Evolutionary conservation across 1,140 invertebrate genomes (phyloP), one percentile per base, ranked within the genome.

Genomic region (Pogonognathellus flavescens): DNA sequence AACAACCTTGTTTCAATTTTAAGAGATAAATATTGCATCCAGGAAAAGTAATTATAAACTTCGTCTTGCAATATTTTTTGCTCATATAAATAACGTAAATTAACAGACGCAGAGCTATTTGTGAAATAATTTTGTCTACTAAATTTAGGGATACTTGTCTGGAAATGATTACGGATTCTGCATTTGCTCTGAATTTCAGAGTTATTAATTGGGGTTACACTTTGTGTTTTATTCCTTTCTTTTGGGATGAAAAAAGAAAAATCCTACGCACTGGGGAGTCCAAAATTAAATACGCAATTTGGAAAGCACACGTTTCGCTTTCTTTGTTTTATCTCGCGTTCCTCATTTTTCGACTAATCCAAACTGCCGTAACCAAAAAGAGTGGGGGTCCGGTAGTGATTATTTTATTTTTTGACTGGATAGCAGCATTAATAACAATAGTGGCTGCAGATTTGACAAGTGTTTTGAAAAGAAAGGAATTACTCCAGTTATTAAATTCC

Each of bases 341-440:
- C 13, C 20, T 66, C 10, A 66, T 66, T 13, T 0, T 66, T 5
- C 10, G 62, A 31, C 25, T 66, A 6, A 2, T 66, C 0, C 62
- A 66, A 25, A 66, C 62, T 25, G 4, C 25, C 10, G 14, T 66
- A 0, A 66, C 62, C 1, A 25, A 25, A 10, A 25, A 22, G 9
- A 25, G 25, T 10, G 14, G 20, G 25, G 25, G 25, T 66, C 20
- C 20, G 22, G 62, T 66, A 20, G 62, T 66, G 11, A 6, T 66
- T 0, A 66, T 66, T 66, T 31, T 66, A 31, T 66, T 66, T 13
- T 66, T 20, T 25, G 62, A 66, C 20, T 66, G 62, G 62, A 25
- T 66, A 25, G 20, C 20, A 31, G 62, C 13, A 14, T 14, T 66
- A 25, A 25, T 66, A 1, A 25, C 25, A 1, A 25, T 66, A 13